Conservation (phyloP, 2,113 vertebrate genomes). For the Lepisosteus oculatus region DNA sequence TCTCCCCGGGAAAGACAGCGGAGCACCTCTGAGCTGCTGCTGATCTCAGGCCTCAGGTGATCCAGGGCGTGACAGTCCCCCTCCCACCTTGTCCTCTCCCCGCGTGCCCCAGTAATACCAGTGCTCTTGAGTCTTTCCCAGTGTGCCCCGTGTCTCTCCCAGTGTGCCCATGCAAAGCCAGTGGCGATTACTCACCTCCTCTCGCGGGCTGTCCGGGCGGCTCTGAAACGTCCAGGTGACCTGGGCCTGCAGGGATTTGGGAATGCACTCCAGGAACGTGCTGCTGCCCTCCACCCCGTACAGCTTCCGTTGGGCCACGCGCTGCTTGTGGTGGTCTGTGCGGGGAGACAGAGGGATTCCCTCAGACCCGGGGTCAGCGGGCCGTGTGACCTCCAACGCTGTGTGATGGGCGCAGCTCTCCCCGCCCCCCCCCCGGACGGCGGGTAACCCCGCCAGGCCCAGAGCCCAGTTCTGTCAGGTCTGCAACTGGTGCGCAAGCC, state of each 20-base stretch:
- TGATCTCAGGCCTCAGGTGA: background rate
- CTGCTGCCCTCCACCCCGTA: slow-evolving; percentile 91
- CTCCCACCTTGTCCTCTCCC: background rate
- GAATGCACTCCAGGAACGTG: slow-evolving; percentile 87
- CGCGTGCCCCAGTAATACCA: too few relatives aligned
- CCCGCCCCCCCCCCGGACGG: too few relatives aligned
- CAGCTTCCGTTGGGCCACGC: slow-evolving; percentile 75
- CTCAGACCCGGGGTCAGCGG: too few relatives aligned
- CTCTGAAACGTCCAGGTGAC: slow-evolving; percentile 88
- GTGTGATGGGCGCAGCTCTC: too few relatives aligned
- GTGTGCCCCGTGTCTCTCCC: background rate
- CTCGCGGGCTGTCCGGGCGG: slow-evolving; percentile 55
- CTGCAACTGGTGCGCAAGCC: too few relatives aligned
- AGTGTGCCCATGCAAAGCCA: background rate
- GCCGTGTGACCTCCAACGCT: too few relatives aligned
- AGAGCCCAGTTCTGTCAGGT: too few relatives aligned
- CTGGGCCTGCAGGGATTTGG: slow-evolving; percentile 88
- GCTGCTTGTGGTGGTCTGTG: slow-evolving; percentile 73
- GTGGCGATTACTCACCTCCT: slow-evolving; percentile 65
- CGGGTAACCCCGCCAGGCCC: too few relatives aligned
- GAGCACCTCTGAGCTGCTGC: background rate
- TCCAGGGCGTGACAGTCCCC: background rate
- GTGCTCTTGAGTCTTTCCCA: background rate
- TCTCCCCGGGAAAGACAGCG: too few relatives aligned
- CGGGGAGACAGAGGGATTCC: background rate